Evolutionary conservation across 2,113 vertebrate species (phyloP), one percentile per base, ranked within the genome.

Genomic region (Phaetusa simplex): DNA sequence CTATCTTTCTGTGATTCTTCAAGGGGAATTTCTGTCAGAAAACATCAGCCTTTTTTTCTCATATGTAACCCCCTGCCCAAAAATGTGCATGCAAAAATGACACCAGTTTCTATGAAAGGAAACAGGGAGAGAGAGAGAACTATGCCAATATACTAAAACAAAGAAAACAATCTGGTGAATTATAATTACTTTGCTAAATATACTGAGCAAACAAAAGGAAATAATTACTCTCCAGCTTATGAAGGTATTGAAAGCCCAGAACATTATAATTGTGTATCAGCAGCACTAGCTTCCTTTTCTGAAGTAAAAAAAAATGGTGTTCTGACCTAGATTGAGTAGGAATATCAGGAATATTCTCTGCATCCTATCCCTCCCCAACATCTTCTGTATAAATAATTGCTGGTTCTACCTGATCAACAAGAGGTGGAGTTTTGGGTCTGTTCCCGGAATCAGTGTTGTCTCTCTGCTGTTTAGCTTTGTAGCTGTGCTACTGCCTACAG

Each of bases 171-270:
- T 88, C 62, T 59, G 70, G 78, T 87, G 56, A 86, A 76, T 93
- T 88, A n/a, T 94, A 90, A 95, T 95, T 91, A 96, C 85, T 96
- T 94, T 80, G 66, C 96, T 92, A 93, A 96, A 93, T 95, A 82
- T 96, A 94, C 90, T 61, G 34, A 77, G 74, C 74, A 93, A 88
- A 96, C 78, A 94, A 94, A 89, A 90, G 66, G 50, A 90, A 90
- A 73, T 94, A 90, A 96, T 92, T 88, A 80, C 58, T 58, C n/a
- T 88, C 15, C 23, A 86, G 49, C 34, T 85, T 83, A 69, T 50
- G 58, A 96, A 76, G 4, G 52, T 83, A 78, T 77, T 96, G 80
- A 82, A 95, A 94, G 56, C 59, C 16, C 56, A 56, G 95, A 95
- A 92, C 72, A 90, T 84, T 81, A 40, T 95, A 92, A 86, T 65